Conservation (phyloP, 2,888 invertebrate genomes). For the Eupithecia vulgata region DNA sequence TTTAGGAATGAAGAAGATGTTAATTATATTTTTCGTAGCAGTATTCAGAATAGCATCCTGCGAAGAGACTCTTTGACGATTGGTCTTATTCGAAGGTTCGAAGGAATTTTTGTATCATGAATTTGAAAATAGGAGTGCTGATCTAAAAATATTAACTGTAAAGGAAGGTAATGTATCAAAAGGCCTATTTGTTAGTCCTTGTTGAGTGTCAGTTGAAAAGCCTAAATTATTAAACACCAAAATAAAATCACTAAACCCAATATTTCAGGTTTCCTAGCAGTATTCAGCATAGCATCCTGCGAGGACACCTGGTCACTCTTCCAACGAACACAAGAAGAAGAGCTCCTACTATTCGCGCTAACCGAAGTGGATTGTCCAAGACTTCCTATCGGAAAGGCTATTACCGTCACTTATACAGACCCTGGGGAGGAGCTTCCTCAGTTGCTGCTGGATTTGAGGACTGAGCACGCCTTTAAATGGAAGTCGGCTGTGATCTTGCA, state of each 20-base stretch:
- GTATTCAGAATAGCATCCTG: too few species aligned
- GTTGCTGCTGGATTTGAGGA: slow-evolving; percentile 89
- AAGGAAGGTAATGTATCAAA: too few species aligned
- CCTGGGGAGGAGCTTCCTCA: slow-evolving; percentile 90
- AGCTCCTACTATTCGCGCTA: slow-evolving; percentile 88
- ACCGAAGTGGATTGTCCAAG: slow-evolving; percentile 92
- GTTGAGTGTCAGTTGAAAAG: too few species aligned
- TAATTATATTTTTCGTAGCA: too few species aligned
- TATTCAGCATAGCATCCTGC: slow-evolving; percentile 90
- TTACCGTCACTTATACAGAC: slow-evolving; percentile 88
- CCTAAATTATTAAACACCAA: neutral
- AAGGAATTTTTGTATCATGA: too few species aligned
- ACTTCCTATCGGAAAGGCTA: slow-evolving; percentile 86
- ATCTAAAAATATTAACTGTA: too few species aligned
- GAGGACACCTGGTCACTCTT: slow-evolving; percentile 89
- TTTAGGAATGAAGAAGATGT: too few species aligned
- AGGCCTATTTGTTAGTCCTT: too few species aligned
- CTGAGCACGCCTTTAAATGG: slow-evolving; percentile 87
- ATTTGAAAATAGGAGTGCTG: too few species aligned
- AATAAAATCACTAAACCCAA: neutral
- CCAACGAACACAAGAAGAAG: slow-evolving; percentile 84
- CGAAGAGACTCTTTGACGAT: too few species aligned
- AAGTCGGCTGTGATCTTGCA: slow-evolving; percentile 88
- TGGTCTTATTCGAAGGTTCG: too few species aligned
- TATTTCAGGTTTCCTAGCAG: slow-evolving; percentile 87